Evolutionary conservation across 2,888 invertebrate genomes (phyloP).

Genomic region (Ischnura elegans): DNA sequence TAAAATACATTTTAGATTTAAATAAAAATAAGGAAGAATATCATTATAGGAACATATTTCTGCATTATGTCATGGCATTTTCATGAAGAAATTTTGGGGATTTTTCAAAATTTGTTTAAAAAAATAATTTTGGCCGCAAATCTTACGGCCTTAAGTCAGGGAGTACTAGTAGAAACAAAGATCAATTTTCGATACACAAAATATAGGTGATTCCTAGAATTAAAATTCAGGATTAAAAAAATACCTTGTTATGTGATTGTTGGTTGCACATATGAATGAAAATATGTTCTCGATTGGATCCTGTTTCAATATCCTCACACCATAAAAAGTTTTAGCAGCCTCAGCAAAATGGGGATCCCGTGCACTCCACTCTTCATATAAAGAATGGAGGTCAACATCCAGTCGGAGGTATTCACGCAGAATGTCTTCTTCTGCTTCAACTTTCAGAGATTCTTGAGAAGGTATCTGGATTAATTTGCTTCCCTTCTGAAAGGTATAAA

Average conservation of each 20-base stretch:
- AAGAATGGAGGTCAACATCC: constrained; percentile 84
- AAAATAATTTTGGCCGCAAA: no score
- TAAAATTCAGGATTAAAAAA: not conserved
- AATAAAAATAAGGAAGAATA: no score
- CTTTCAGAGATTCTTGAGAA: not conserved
- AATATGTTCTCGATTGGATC: constrained; percentile 86
- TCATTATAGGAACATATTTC: no score
- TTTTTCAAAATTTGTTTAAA: no score
- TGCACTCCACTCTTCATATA: constrained; percentile 87
- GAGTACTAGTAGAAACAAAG: no score
- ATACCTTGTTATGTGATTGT: constrained; percentile 55
- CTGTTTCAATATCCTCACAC: constrained; percentile 94
- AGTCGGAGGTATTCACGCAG: constrained; percentile 88
- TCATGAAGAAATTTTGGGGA: no score
- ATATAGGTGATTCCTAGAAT: no score
- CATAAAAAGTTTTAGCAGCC: constrained; percentile 85
- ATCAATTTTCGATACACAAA: no score
- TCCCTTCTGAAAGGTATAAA: not conserved
- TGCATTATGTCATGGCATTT: no score
- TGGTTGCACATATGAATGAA: constrained; percentile 55
- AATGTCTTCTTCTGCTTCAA: constrained; percentile 78
- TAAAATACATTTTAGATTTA: no score
- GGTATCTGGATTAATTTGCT: not conserved
- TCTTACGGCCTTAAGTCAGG: no score
- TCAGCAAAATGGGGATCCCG: constrained; percentile 87